phyloP scores from a whole-genome alignment of 2,888 invertebrate genomes.

The Acrobasis suavella region DNA sequence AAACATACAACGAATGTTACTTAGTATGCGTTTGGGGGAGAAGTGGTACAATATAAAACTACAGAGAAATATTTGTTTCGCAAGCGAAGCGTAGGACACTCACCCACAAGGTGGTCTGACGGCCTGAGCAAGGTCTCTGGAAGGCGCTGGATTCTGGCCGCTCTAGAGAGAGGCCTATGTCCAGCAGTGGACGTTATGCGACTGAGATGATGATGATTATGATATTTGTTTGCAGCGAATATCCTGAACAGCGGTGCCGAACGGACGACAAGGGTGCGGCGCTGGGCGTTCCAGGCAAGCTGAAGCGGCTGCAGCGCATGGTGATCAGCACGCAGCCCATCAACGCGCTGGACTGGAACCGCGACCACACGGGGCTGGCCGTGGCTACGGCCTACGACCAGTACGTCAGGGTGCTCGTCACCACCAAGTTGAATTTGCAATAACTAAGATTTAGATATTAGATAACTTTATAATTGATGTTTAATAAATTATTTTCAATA shows the following conservation, averaged over 20 bases:
- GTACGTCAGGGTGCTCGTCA: slow-evolving; percentile 91
- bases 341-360: slow-evolving; percentile 95
- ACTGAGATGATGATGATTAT: too few species aligned
- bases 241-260: slow-evolving; percentile 89
- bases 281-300: slow-evolving; percentile 88
- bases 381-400: slow-evolving; percentile 97
- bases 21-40: too few species aligned
- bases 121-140: too few species aligned
- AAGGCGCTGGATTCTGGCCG: too few species aligned
- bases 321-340: slow-evolving; percentile 94
- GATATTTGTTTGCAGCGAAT: slow-evolving; percentile 67
- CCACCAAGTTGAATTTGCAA: slow-evolving; percentile 91
- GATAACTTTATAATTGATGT: background rate
- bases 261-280: slow-evolving; percentile 87
- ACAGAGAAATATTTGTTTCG: too few species aligned
- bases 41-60: too few species aligned
- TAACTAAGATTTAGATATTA: slow-evolving; percentile 1
- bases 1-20: too few species aligned
- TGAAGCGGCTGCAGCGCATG: slow-evolving; percentile 90
- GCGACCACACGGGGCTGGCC: slow-evolving; percentile 93
- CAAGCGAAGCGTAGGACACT: too few species aligned
- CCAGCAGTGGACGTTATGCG: too few species aligned
- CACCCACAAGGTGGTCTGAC: too few species aligned
- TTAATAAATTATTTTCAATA: slow-evolving; percentile 3
- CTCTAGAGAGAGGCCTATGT: too few species aligned